Conservation (phyloP, 37 sponge, comb jelly and placozoan genomes). For the Theonella swinhoei region DNA sequence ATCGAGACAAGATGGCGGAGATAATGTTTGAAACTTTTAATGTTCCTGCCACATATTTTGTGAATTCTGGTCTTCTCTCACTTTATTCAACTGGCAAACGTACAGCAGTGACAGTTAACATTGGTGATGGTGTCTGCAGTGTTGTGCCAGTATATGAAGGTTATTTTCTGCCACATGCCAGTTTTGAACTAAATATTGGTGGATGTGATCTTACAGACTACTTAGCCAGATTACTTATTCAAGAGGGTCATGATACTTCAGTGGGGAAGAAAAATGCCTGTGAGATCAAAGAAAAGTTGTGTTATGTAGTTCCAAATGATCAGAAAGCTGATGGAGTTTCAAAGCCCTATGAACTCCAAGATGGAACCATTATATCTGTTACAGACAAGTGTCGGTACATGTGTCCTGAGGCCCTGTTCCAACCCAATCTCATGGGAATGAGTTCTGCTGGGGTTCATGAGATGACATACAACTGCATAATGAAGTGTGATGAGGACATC, state of each 20-base stretch:
- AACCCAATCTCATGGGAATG: slow-evolving; percentile 21
- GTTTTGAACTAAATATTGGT: slow-evolving; percentile 43
- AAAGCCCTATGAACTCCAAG: slow-evolving; percentile 45
- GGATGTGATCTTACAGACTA: slow-evolving; percentile 64
- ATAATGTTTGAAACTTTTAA: slow-evolving; percentile 72
- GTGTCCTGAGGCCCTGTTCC: slow-evolving; percentile 34
- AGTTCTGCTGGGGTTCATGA: slow-evolving; percentile 1
- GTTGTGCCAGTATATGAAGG: slow-evolving; percentile 59
- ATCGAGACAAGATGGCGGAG: slow-evolving; percentile 65
- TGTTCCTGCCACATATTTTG: slow-evolving; percentile 33
- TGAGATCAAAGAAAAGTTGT: slow-evolving; percentile 70
- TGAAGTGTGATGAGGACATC: slow-evolving; percentile 53
- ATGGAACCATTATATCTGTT: not conserved
- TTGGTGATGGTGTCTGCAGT: slow-evolving; percentile 45
- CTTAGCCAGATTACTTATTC: slow-evolving; percentile 40
- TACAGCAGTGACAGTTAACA: slow-evolving; percentile 49
- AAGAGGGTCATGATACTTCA: slow-evolving; percentile 51
- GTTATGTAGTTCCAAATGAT: slow-evolving; percentile 60
- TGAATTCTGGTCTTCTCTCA: slow-evolving; percentile 32
- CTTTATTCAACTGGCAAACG: slow-evolving; percentile 50
- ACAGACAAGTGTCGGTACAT: not conserved
- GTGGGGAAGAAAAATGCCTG: slow-evolving; percentile 50
- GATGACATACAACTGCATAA: slow-evolving; percentile 44
- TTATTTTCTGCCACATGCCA: slow-evolving; percentile 59
- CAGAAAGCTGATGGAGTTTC: slow-evolving; percentile 34